Evolutionary conservation across 2,888 invertebrate species (phyloP), one percentile per base, ranked within the genome.

Genomic region (Stenodema calcarata): DNA sequence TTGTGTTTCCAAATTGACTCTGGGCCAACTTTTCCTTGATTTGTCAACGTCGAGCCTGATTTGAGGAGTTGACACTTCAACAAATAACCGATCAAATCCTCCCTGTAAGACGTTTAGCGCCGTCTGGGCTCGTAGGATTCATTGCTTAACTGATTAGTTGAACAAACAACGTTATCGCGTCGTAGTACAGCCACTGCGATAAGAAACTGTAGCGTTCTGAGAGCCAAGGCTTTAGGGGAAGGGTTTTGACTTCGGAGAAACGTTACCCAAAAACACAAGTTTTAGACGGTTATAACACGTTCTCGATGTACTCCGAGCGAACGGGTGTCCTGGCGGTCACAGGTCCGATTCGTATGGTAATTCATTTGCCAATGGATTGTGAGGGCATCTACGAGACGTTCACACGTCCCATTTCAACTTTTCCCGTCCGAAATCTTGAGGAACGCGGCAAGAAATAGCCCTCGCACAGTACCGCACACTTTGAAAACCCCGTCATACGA

Each of bases 91-190:
- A 30, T 41, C 73, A 41, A 75, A 75, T 41, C 41, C 18, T 41
- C 73, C 14, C 35, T 41, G 11, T n/a, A 30, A 30, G 73, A 35
- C 35, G n/a, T 30, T 75, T 30, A 75, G 73, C 73, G 73, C 73
- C 73, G 73, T 41, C 73, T 41, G 35, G 73, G 2, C 41, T 28
- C 35, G 18, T n/a, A 4, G 73, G 30, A 75, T 35, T 75, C 73
- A 75, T 75, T 41, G 73, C 73, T 41, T 75, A 75, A 30, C 73
- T 75, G 73, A 75, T 75, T 75, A 75, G 73, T 75, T 28, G 28
- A 75, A 41, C 73, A 75, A 75, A 75, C 73, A 75, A 11, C 73
- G 73, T 18, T 75, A 75, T 75, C 73, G 73, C 35, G 30, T 41
- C 73, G 73, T 35, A 73, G 73, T 73, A 73, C 23, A 73, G n/a